Base-by-base conservation (phyloP, 1,140 invertebrate genomes). In the Zeugodacus cucurbitae region DNA sequence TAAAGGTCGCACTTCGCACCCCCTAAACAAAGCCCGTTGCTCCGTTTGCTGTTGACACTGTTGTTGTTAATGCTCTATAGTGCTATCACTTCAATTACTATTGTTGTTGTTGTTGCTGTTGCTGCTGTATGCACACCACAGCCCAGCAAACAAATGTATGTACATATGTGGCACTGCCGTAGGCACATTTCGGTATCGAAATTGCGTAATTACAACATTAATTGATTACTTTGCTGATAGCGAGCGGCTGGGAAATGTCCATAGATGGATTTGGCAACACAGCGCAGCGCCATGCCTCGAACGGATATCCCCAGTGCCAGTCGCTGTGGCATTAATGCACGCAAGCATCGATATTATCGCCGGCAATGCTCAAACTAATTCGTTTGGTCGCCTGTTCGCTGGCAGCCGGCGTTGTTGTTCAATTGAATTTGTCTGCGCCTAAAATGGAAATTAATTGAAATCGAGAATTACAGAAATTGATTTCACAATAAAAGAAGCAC, bases 181-280 rank as follows among this genome's bases (percentile, higher is more conserved):
- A 44, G 74, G 74, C 74, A 82, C 37, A 82, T 82, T 82, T 82
- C 37, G 74, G 74, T 82, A 82, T 82, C 74, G n/a, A 82, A 82
- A 82, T 82, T 82, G 74, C 74, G 41, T 82, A 82, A 82, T 82
- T 82, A 82, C 22, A 48, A n/a, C 41, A 82, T 82, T 82, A 82
- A 82, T 82, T 82, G 74, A 82, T 82, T 82, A 82, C 74, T 82
- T 82, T 82, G 74, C 41, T 82, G 74, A 82, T 82, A 82, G 74
- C 34, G 20, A 17, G 14, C 44, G 74, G n/a, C 32, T 3, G 26
- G 26, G 3, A 34, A 67, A 34, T 67, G 29, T n/a, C 58, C 58
- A 54, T 54, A 67, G 14, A 14, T 67, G 62, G 29, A 67, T 2
- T 34, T 32, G 64, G 70, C 70, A 20, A 8, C 20, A 7, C 11